Evolutionary conservation across 2,888 invertebrate species (phyloP), one percentile per base, ranked within the genome.

Genomic region (Seladonia tumulorum): DNA sequence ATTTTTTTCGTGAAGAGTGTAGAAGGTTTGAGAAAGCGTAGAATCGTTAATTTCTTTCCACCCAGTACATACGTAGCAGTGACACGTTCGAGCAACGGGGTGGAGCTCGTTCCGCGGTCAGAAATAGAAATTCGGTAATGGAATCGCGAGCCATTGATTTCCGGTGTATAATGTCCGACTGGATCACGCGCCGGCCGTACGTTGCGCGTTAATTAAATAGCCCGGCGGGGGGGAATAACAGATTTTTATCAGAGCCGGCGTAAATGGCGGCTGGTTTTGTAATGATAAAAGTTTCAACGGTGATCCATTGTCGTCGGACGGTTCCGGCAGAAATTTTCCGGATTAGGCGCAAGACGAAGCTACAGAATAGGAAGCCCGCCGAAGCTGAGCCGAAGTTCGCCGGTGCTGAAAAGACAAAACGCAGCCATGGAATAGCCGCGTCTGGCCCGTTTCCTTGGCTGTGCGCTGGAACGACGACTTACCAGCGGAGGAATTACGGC

Each of bases 61-160:
- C 29, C 39, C n/a, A 5, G 68, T 68, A 22, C 22, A 12, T 22
- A 25, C 22, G 16, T 22, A 25, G 12, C 35, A 18, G n/a, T 22
- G 12, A 3, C n/a, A n/a, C 70, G 22, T 18, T 45, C 42, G 18
- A n/a, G 8, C 60, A 14, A n/a, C 42, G 10, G 3, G 25, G 39
- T n/a, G 47, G 16, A 29, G 12, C 14, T n/a, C 39, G 66, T 81
- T 81, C 39, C 10, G 39, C 10, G 73, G 25, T 47, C 57, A 53
- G 35, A 70, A 77, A 70, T 68, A 79, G 79, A 81, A 78, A 79
- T 76, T 81, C 82, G 66, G 25, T 82, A 80, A 83, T 85, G 86
- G 85, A 89, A 85, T 90, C 84, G 85, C 86, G 71, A 85, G 70
- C 83, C 84, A 83, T 87, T 81, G 85, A 83, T 86, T 86, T 80